Evolutionary conservation across 2,888 invertebrate species (phyloP).

Genomic region (Ophonus ardosiacus): DNA sequence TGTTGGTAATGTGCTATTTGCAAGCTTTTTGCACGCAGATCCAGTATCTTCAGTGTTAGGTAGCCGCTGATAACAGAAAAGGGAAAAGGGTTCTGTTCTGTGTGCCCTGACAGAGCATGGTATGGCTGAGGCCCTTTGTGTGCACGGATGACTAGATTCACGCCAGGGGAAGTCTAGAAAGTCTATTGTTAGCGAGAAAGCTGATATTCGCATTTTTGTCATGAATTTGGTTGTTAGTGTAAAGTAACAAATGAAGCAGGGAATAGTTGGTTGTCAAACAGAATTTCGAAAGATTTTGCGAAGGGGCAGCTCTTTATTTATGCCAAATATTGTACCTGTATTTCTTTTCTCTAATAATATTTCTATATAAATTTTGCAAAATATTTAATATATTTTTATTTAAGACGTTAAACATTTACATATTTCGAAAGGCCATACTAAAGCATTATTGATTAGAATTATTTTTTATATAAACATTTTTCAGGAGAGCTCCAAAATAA

Average conservation of each 20-base stretch:
- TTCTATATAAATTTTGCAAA: no score
- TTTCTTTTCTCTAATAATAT: no score
- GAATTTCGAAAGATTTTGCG: not conserved
- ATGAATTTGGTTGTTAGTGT: not conserved
- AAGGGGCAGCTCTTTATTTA: not conserved
- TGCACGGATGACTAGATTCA: slow-evolving; percentile 33
- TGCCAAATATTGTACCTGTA: not conserved
- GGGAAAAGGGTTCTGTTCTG: slow-evolving; percentile 43
- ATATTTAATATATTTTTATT: no score
- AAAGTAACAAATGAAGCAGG: not conserved
- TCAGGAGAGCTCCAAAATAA: no score
- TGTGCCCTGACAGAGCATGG: slow-evolving; percentile 8
- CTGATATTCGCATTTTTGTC: slow-evolving; percentile 42
- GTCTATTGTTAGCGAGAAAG: slow-evolving; percentile 55
- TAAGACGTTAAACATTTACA: no score
- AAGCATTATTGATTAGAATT: no score
- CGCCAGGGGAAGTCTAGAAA: slow-evolving; percentile 46
- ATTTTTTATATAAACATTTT: no score
- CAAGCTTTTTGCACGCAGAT: slow-evolving; percentile 46
- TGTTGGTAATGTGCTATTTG: slow-evolving; percentile 5
- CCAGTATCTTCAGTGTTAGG: slow-evolving; percentile 31
- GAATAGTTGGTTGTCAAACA: not conserved
- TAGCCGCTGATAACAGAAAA: slow-evolving; percentile 37
- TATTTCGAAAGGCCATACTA: no score
- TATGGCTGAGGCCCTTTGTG: slow-evolving; percentile 32